Evolutionary conservation across 2,797 vertebrate genomes (phyloP).

Genomic region (Pelobates cultripes): DNA sequence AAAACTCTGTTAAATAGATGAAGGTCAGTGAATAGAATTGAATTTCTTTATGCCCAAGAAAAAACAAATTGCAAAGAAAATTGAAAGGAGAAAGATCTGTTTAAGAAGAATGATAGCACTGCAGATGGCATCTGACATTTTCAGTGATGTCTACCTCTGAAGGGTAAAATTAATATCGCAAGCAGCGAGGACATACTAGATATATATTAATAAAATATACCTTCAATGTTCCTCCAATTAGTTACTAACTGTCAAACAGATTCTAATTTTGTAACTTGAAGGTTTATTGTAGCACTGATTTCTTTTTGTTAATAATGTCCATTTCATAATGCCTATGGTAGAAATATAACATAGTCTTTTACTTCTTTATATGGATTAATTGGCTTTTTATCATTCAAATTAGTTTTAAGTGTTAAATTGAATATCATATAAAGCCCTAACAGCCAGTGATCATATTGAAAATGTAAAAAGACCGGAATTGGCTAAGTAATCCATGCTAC

Average conservation of each 20-base stretch:
- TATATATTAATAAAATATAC: constrained; percentile 22
- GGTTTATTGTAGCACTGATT: too few relatives aligned
- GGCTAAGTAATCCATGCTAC: too few relatives aligned
- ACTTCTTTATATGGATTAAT: too few relatives aligned
- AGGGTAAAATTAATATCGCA: constrained; percentile 45
- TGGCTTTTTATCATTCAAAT: too few relatives aligned
- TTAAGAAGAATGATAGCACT: constrained; percentile 40
- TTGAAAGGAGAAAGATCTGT: constrained; percentile 36
- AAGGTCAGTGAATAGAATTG: constrained; percentile 28
- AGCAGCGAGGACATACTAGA: constrained; percentile 25
- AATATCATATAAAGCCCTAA: too few relatives aligned
- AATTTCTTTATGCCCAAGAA: constrained; percentile 29
- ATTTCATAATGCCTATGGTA: too few relatives aligned
- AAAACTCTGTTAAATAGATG: neutral
- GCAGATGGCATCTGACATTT: constrained; percentile 47
- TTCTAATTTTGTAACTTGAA: neutral
- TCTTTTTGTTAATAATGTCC: too few relatives aligned
- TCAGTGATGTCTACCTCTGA: constrained; percentile 40
- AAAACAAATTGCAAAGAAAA: constrained; percentile 27
- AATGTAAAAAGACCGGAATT: too few relatives aligned
- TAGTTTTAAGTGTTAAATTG: too few relatives aligned
- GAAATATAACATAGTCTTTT: too few relatives aligned
- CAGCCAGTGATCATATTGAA: too few relatives aligned
- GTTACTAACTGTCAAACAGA: constrained; percentile 4
- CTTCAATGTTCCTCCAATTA: constrained; percentile 23